Evolutionary conservation across 2,888 invertebrate genomes (phyloP).

Genomic region (Drosophila engyochracea): DNA sequence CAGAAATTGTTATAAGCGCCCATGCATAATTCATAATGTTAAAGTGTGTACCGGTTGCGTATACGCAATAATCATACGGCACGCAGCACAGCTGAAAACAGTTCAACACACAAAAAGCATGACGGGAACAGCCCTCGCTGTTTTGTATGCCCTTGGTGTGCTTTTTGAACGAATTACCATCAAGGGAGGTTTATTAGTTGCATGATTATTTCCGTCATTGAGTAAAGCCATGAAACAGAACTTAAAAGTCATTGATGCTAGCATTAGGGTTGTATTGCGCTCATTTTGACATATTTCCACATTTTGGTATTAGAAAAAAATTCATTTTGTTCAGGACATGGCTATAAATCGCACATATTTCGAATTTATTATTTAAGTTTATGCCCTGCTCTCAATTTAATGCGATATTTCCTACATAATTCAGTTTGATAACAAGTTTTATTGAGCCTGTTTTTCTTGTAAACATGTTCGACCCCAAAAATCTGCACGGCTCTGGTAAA

Average conservation of each 20-base stretch:
- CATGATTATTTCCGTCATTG: conserved; percentile 11
- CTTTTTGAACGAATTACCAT: conserved; percentile 45
- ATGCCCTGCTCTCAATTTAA: conserved; percentile 3
- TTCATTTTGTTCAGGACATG: not conserved
- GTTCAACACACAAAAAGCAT: not conserved
- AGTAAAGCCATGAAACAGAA: not conserved
- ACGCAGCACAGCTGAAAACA: conserved; percentile 10
- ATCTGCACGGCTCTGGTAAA: not conserved
- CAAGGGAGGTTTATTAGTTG: conserved; percentile 44
- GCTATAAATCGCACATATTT: not conserved
- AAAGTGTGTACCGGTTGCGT: conserved; percentile 77
- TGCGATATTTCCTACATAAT: conserved; percentile 12
- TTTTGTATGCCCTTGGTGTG: conserved; percentile 34
- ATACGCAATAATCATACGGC: conserved; percentile 77
- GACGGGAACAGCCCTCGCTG: conserved; percentile 5
- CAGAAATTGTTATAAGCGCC: conserved; percentile 73
- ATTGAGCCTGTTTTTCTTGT: not conserved
- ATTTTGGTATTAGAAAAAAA: not conserved
- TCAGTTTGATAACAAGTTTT: conserved; percentile 11
- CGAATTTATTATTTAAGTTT: not conserved
- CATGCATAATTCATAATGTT: conserved; percentile 78
- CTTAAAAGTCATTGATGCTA: not conserved
- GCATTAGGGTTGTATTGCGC: not conserved
- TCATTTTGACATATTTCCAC: not conserved
- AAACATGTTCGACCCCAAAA: conserved; percentile 5